Conservation (phyloP, 1,140 invertebrate species). For the Fopius arisanus region DNA sequence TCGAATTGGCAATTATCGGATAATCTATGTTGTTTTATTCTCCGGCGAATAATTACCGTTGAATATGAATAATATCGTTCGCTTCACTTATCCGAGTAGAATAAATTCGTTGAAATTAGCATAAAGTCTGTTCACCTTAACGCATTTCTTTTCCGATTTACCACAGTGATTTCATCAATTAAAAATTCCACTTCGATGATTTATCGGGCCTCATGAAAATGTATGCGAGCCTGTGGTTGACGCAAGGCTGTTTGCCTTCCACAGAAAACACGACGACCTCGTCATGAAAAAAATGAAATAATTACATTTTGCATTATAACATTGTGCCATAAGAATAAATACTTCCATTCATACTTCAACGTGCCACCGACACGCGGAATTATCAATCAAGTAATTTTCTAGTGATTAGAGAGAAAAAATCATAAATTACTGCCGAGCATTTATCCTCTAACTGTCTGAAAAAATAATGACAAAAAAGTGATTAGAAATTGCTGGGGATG, state of each 20-base stretch:
- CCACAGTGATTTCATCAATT: background rate
- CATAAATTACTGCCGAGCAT: background rate
- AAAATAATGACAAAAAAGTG: background rate
- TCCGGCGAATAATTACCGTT: no score
- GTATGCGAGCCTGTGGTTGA: background rate
- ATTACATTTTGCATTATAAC: background rate
- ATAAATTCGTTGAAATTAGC: no score
- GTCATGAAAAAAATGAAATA: background rate
- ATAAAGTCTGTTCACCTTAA: background rate
- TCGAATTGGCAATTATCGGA: no score
- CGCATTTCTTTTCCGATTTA: background rate
- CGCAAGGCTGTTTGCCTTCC: background rate
- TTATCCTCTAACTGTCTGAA: background rate
- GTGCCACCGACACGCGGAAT: background rate
- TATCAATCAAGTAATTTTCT: background rate
- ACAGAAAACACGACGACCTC: background rate
- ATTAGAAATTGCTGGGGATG: background rate
- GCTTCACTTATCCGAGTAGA: no score
- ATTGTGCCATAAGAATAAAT: background rate
- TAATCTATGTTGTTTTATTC: no score
- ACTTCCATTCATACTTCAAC: background rate
- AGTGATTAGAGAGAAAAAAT: background rate
- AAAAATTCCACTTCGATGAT: background rate
- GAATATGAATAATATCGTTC: no score
- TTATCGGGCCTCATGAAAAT: background rate